Percentiles rank a stretch among this genome's conserved stretches.
Evolutionary conservation across 2,797 vertebrate species (phyloP).

Genomic region (Champsocephalus esox): DNA sequence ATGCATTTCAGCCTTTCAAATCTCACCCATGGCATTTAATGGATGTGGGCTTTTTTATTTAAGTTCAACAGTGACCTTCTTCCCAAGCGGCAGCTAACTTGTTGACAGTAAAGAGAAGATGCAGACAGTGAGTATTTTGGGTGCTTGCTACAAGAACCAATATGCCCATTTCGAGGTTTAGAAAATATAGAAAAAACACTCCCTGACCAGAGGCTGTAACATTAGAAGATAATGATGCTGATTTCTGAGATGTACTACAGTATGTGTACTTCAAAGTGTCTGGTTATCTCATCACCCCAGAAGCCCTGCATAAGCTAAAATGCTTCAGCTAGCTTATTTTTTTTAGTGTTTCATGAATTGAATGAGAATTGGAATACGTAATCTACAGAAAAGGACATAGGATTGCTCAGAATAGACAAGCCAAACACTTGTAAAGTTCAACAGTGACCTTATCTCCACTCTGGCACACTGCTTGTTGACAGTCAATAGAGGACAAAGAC

Average conservation of each 20-base stretch:
- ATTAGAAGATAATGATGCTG: background rate
- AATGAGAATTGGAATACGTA: too few species aligned
- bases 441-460: background rate
- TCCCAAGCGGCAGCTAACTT: background rate
- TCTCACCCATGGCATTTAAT: background rate
- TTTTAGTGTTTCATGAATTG: too few species aligned
- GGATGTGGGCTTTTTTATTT: background rate
- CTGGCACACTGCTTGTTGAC: background rate
- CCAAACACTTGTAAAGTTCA: background rate
- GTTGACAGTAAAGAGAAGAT: conserved; percentile 15
- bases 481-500: background rate
- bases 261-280: background rate
- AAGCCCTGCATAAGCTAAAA: too few species aligned
- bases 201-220: background rate
- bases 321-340: too few species aligned
- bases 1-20: background rate
- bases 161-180: background rate
- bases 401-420: too few species aligned
- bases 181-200: background rate
- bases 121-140: background rate
- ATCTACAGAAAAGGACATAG: too few species aligned
- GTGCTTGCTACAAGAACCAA: background rate
- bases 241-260: background rate
- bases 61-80: conserved; percentile 2
- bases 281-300: too few species aligned